Base-by-base conservation (phyloP, 2,797 vertebrate genomes). In the Acipenser ruthenus region DNA sequence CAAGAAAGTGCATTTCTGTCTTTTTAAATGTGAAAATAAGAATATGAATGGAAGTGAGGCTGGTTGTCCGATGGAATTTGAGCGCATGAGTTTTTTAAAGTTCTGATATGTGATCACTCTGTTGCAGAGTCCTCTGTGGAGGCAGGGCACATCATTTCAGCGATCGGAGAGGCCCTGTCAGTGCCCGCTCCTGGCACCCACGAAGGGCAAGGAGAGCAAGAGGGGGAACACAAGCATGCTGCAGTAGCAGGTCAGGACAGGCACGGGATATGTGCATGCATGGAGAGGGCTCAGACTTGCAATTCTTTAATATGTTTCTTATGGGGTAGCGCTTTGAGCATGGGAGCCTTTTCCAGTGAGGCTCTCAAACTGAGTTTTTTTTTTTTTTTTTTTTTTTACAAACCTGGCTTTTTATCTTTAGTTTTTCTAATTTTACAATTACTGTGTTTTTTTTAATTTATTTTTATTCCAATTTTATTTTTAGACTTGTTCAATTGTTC, bases 81-180 rank as follows among this genome's bases (percentile, higher is more conserved):
- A 10, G 47, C 8, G 8, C 8, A 60, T 47, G 55, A 37, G 50
- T 53, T 11, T 37, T 37, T 37, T 1, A 23, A 23, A 52, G 10
- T 62, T 53, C 60, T 68, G 63, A 75, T 62, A 18, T 48, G 15
- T 68, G 70, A 65, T 56, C 67, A 23, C 67, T 84, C 67, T 81
- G 65, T 69, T 79, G 18, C 79, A 93, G 91, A 88, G 67, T 84
- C 89, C 73, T 89, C 91, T 63, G 81, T 86, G 67, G 92, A 95
- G 78, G 95, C 89, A 6, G 90, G 93, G 75, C 94, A 93, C 72
- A 94, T 99, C 82, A 93, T 98, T 84, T 95, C 94, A 48, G 92
- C 94, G 73, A 91, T 95, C 74, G 85, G 92, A 64, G 97, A 95
- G 49, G 88, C 90, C 7, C 66, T 85, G 50, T 91, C 92, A 0